Evolutionary conservation across 2,888 invertebrate species (phyloP).

Genomic region (Sclerodermus sp.): DNA sequence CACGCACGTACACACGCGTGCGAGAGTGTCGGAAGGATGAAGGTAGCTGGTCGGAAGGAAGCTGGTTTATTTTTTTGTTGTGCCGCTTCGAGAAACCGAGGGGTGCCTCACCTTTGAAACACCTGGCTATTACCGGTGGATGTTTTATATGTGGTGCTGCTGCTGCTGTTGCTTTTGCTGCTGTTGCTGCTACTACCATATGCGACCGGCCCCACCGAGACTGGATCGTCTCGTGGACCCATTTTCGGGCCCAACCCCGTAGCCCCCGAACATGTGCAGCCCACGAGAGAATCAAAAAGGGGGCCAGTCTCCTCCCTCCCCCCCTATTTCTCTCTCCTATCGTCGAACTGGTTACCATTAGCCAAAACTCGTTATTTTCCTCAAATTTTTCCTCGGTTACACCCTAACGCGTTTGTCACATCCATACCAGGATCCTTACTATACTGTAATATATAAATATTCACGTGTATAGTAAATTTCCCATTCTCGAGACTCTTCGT

Average conservation of each 20-base stretch:
- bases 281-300: no score
- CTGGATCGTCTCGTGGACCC: conserved; percentile 50
- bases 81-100: conserved; percentile 28
- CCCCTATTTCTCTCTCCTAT: conserved; percentile 6
- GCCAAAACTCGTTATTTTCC: no score
- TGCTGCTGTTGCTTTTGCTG: no score
- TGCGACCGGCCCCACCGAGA: conserved; percentile 56
- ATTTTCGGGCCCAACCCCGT: conserved; percentile 43
- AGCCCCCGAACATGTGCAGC: conserved; percentile 44
- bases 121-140: conserved; percentile 55
- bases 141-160: conserved; percentile 42
- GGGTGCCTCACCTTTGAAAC: conserved; percentile 54
- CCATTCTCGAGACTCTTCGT: no score
- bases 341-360: conserved; percentile 8
- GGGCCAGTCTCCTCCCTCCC: no score
- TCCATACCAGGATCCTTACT: no score
- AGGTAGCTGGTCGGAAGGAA: conserved; percentile 47
- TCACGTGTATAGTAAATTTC: no score
- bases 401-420: no score
- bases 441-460: no score
- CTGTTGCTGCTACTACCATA: no score
- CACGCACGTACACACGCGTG: not conserved
- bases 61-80: conserved; percentile 49
- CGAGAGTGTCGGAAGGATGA: conserved; percentile 17
- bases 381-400: no score